Evolutionary conservation across 2,888 invertebrate species (phyloP).

Genomic region (Hypolimnas misippus): DNA sequence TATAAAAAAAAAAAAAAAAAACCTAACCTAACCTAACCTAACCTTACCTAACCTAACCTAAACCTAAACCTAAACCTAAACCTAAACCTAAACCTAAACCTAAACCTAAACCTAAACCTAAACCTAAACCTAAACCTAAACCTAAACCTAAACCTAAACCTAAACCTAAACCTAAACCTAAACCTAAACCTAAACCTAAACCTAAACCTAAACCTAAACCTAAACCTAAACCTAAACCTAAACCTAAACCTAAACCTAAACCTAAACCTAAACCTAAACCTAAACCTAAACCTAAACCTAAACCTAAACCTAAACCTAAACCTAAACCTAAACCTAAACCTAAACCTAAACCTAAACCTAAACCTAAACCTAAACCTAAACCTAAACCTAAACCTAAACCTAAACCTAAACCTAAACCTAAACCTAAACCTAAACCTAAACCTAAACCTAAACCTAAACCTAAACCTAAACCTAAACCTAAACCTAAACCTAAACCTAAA

Average conservation of each 20-base stretch:
- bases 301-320: conserved; percentile 14
- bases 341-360: conserved; percentile 13
- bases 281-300: conserved; percentile 12
- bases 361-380: conserved; percentile 14
- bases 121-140: conserved; percentile 14
- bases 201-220: conserved; percentile 14
- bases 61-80: conserved; percentile 13
- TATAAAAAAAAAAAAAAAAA: no score
- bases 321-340: conserved; percentile 14
- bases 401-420: conserved; percentile 13
- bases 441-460: conserved; percentile 14
- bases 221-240: conserved; percentile 13
- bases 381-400: conserved; percentile 14
- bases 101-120: conserved; percentile 13
- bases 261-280: conserved; percentile 14
- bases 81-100: conserved; percentile 14
- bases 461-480: conserved; percentile 15
- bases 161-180: conserved; percentile 13
- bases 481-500: conserved; percentile 19
- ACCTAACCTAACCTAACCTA: conserved; percentile 18
- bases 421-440: conserved; percentile 14
- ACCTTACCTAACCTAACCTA: conserved; percentile 14
- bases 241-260: conserved; percentile 13
- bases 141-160: conserved; percentile 14
- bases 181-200: conserved; percentile 14